Evolutionary conservation across 2,113 vertebrate genomes (phyloP).

Genomic region (Oryzias melastigma): DNA sequence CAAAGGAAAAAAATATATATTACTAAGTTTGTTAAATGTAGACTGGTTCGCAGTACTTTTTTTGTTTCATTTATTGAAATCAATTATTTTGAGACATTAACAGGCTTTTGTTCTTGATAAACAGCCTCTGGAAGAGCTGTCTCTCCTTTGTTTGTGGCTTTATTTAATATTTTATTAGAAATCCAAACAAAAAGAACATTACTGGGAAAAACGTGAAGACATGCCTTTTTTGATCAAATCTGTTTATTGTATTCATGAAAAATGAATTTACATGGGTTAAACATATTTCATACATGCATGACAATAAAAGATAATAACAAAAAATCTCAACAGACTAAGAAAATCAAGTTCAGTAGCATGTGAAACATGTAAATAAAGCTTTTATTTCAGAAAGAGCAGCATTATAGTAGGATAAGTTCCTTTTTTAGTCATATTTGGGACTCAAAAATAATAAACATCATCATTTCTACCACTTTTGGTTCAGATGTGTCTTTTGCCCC

Average conservation of each 20-base stretch:
- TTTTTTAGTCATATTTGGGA: not conserved
- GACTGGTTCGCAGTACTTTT: not conserved
- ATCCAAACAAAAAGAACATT: not conserved
- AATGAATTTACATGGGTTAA: conserved; percentile 2
- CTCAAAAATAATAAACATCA: not conserved
- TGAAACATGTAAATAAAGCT: too few relatives aligned
- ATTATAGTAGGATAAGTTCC: too few relatives aligned
- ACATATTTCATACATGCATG: not conserved
- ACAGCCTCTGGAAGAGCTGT: not conserved
- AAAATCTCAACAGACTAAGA: not conserved
- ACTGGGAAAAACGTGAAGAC: conserved; percentile 13
- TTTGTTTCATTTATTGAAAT: too few relatives aligned
- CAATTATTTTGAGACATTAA: too few relatives aligned
- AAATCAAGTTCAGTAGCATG: too few relatives aligned
- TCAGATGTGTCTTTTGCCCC: conserved; percentile 78
- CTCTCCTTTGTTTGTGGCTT: not conserved
- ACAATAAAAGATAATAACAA: too few relatives aligned
- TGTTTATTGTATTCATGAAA: conserved; percentile 32
- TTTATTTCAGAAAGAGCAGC: too few relatives aligned
- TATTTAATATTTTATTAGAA: conserved; percentile 3
- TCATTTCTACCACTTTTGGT: conserved; percentile 29
- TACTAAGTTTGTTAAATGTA: not conserved
- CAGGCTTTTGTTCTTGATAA: too few relatives aligned
- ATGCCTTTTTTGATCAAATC: not conserved
- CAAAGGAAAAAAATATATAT: not conserved